Base-by-base conservation (phyloP, 2,797 vertebrate genomes). In the Gambelia wislizenii region DNA sequence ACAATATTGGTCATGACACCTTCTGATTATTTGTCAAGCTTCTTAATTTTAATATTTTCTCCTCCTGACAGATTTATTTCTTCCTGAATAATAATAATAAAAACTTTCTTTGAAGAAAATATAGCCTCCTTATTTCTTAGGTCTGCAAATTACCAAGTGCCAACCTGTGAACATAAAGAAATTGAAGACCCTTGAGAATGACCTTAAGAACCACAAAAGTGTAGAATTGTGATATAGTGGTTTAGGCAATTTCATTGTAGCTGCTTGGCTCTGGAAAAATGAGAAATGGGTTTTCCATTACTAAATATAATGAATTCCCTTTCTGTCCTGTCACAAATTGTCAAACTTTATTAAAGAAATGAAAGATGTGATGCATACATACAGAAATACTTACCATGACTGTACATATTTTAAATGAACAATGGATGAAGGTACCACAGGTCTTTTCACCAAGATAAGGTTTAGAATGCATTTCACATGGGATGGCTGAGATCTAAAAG, bases 321-420 rank as follows among this genome's bases (percentile, higher is more conserved):
- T 95, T 97, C 95, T 94, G 64, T 80, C 87, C 92, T 97, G 97
- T 97, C 97, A 96, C 96, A 96, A 96, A 96, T 96, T 97, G 97
- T 97, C 97, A 97, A 97, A 97, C 95, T 96, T 96, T 96, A 96
- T 97, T 97, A 97, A 95, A 93, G 75, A 91, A 92, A 95, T 93
- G 91, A 93, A 92, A 95, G 92, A 94, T 92, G 90, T 36, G 88
- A 86, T 67, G 76, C 89, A 82, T 83, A 91, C 89, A 61, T 90
- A 93, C 78, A 85, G 81, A 70, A 93, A 91, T 90, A 81, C 87
- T 67, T 85, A 89, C 77, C 85, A 76, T 88, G 93, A 91, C 94
- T 89, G 90, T 79, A 91, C 79, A 49, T 83, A 89, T 44, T 67
- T 83, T 27, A 84, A 83, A 80, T 36, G 8, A 30, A 70, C 83